Base-by-base conservation (phyloP, 2,888 invertebrate species). In the Cyclophora albipunctata region DNA sequence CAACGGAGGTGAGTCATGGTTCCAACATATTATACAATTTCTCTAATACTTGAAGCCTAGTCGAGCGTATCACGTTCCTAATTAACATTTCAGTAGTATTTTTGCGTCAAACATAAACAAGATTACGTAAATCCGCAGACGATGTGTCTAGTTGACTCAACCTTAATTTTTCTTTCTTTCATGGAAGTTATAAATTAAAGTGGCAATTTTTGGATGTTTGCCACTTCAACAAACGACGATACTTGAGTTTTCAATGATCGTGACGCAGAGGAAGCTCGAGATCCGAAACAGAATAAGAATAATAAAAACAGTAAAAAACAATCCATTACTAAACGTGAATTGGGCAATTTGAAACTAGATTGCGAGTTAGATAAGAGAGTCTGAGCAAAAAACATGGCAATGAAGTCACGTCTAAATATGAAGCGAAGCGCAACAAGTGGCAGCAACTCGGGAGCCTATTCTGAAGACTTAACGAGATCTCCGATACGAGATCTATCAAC, bases 381-480 rank as follows among this genome's bases (percentile, higher is more conserved):
- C 75, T 54, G 55, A 65, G 63, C 76, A 80, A 71, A 83, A 81
- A 80, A 79, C 64, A 70, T 58, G 63, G 69, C 74, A 71, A 78
- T 78, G 74, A 71, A 83, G 75, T 84, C 85, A 85, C 81, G 83
- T 81, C 73, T 71, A 64, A 65, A 69, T 68, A 69, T 63, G 71
- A 71, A 81, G 71, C 71, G 70, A 73, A 81, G 77, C 84, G 77
- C 75, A 83, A 80, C 75, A 78, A 81, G 75, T 79, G 70, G 71
- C 69, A 71, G 76, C 73, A 77, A 75, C 66, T 61, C 37, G 46
- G 52, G 49, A 53, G 53, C 53, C 53, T 51, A 37, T 37, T 37
- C 37, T 37, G 51, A 49, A 51, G 51, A 56, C 55, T 56, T 55
- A 59, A 55, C 52, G 45, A 54, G 49, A 51, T 47, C 47, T 47